A percentile compares a stretch with the other conserved stretches of the same genome.
phyloP scores from a whole-genome alignment of 2,797 vertebrate species.

The Lagocephalus sceleratus region DNA sequence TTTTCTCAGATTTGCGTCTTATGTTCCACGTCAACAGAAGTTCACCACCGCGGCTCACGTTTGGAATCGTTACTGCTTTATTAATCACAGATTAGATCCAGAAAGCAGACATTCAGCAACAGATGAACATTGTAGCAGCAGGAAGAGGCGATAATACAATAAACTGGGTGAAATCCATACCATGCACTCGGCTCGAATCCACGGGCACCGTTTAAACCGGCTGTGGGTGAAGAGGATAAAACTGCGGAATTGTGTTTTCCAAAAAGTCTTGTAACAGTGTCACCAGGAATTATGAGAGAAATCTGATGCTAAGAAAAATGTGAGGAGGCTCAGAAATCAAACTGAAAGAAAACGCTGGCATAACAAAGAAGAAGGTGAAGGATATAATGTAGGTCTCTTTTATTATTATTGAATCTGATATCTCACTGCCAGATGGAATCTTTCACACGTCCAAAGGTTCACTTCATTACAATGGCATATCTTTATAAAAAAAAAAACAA shows the following conservation, averaged over 20 bases:
- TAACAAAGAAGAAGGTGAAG: constrained; percentile 48
- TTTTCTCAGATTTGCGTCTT: background rate
- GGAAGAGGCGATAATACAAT: constrained; percentile 68
- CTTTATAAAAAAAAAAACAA: constrained; percentile 45
- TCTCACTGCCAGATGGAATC: constrained; percentile 64
- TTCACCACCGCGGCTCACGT: constrained; percentile 50
- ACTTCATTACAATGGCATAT: constrained; percentile 60
- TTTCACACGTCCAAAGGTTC: constrained; percentile 60
- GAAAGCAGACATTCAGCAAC: constrained; percentile 83
- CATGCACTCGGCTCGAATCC: constrained; percentile 72
- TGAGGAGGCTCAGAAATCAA: constrained; percentile 17
- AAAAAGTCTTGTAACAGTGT: constrained; percentile 20
- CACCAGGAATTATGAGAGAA: constrained; percentile 21
- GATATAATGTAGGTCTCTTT: constrained; percentile 69
- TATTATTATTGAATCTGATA: constrained; percentile 66
- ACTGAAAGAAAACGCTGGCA: constrained; percentile 21
- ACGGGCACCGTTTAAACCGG: constrained; percentile 37
- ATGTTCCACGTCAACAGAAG: constrained; percentile 32
- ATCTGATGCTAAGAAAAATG: background rate
- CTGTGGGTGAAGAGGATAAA: constrained; percentile 39
- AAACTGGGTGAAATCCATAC: constrained; percentile 71
- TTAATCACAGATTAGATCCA: constrained; percentile 77
- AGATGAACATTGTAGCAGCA: constrained; percentile 78
- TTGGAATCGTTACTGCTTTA: constrained; percentile 75
- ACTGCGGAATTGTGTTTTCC: constrained; percentile 49